These are phyloP conservation scores for Thymelicus sylvestris DNA, from an alignment of 2,888 invertebrate genomes.

Conservation along the genomic window DNA sequence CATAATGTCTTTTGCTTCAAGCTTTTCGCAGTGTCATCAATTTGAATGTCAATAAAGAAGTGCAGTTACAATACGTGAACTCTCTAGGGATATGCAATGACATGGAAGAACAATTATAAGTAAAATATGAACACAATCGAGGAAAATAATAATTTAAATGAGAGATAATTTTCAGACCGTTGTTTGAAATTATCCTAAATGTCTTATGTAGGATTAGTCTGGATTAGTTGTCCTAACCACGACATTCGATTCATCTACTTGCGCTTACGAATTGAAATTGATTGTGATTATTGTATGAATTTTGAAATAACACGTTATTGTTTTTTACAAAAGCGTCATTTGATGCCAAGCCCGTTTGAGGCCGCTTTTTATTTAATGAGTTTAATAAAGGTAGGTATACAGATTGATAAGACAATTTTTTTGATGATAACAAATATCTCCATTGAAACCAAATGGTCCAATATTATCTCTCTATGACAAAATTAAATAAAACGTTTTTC, in stretches of 20 bases:
- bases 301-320: no score
- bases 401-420: neutral
- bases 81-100: constrained; percentile 1
- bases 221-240: no score
- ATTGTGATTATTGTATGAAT: no score
- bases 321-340: no score
- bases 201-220: neutral
- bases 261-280: no score
- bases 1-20: no score
- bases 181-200: neutral
- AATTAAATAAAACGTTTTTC: constrained; percentile 21
- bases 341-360: no score
- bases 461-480: constrained; percentile 2
- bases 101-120: neutral
- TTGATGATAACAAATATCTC: neutral
- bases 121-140: constrained; percentile 26
- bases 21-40: no score
- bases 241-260: no score
- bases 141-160: constrained; percentile 11
- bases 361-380: no score
- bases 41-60: neutral
- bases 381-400: no score
- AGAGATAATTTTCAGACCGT: constrained; percentile 10
- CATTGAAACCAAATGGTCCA: neutral
- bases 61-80: constrained; percentile 1